Conservation (phyloP, 1,140 invertebrate species). For the Neodiprion lecontei region DNA sequence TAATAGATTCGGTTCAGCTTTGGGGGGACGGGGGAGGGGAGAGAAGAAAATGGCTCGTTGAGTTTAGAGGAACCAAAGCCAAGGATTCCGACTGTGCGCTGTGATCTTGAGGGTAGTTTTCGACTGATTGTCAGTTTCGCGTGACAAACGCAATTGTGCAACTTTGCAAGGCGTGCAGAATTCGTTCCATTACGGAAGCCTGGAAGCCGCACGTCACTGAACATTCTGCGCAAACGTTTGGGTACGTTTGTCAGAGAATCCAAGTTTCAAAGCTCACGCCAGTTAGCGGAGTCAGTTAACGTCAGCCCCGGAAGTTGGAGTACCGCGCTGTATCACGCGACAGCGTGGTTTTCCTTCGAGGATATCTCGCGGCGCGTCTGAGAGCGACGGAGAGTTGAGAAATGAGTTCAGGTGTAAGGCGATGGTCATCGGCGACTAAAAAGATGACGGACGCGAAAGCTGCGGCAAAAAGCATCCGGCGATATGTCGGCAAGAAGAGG, state of each 20-base stretch:
- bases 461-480: background rate
- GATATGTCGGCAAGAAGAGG: background rate
- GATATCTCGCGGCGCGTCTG: background rate
- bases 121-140: too few relatives aligned
- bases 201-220: too few relatives aligned
- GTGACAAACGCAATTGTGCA: too few relatives aligned
- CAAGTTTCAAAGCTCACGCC: background rate
- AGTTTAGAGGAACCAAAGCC: too few relatives aligned
- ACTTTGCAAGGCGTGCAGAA: too few relatives aligned
- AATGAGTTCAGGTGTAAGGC: background rate
- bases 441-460: background rate
- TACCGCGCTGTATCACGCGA: background rate
- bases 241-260: background rate
- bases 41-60: conserved; percentile 28
- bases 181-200: too few relatives aligned
- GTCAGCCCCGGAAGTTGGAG: background rate
- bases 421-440: background rate
- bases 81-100: too few relatives aligned
- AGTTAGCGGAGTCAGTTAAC: conserved; percentile 4
- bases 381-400: background rate
- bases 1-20: conserved; percentile 22
- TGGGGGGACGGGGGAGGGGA: conserved; percentile 16
- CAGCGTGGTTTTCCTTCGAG: background rate
- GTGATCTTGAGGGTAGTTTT: too few relatives aligned
- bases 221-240: too few relatives aligned